A percentile compares a stretch with the other conserved stretches of the same genome.
Conservation (phyloP, 2,797 vertebrate genomes). For the Heterohyrax brucei region DNA sequence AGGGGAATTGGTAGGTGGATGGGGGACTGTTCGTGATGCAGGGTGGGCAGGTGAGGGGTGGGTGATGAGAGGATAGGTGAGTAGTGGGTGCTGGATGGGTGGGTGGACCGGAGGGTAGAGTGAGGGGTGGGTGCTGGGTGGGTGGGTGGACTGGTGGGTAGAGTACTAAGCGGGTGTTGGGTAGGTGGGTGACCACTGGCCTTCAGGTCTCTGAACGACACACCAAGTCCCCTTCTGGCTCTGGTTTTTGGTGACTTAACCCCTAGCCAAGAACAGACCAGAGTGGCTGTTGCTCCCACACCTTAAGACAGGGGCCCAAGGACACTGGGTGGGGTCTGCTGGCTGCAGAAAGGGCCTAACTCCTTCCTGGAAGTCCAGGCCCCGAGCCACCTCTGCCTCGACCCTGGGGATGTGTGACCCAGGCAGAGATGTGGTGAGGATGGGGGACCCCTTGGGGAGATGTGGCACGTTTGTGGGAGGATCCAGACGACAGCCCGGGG, state of each 20-base stretch:
- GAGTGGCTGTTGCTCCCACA: neutral
- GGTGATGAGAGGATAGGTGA: fast-evolving
- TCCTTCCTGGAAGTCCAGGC: neutral
- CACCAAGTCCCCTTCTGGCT: neutral
- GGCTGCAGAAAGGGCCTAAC: neutral
- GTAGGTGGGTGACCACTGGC: neutral
- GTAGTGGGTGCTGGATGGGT: no score
- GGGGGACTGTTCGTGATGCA: neutral
- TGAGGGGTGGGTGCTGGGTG: no score
- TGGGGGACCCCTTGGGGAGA: neutral
- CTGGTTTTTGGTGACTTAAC: neutral
- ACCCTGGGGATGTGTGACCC: neutral
- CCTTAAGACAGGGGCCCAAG: neutral
- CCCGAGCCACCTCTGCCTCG: neutral
- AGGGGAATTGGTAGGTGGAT: neutral
- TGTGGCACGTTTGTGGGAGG: neutral
- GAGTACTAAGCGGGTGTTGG: neutral
- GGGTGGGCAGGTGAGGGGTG: neutral
- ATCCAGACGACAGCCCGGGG: neutral
- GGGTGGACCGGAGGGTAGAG: neutral
- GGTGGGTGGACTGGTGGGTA: neutral
- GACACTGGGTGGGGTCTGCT: neutral
- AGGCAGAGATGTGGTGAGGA: fast-evolving
- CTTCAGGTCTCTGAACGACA: neutral
- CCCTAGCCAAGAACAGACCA: neutral